Evolutionary conservation across 2,888 invertebrate species (phyloP), one percentile per base, ranked within the genome.

Genomic region (Steinernema scapterisci): DNA sequence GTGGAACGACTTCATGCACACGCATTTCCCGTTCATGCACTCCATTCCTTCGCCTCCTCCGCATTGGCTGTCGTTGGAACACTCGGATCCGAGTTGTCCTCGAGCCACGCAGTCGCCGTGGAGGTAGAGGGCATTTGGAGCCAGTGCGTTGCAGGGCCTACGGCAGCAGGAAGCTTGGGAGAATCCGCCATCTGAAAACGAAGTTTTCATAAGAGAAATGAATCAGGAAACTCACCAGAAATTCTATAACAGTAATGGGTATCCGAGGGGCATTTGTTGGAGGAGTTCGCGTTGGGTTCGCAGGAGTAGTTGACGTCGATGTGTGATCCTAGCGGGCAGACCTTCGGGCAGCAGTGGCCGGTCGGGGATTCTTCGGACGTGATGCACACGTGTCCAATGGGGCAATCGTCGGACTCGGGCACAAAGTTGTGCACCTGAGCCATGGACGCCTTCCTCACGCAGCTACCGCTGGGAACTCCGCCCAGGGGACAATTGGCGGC

Each of bases 21-120:
- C 83, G 75, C 86, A 86, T 73, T 82, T 83, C 46, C 86, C 85
- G 72, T 81, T 81, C 56, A 81, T 74, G 74, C 86, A 86, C 38
- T 84, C 82, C 86, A 86, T 87, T 31, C 85, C 85, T 56, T 87
- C 86, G 23, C 83, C 85, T n/a, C 85, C 87, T 16, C 84, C 87
- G 70, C 87, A 87, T 72, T 87, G 86, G 44, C 85, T 85, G 74
- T 56, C 51, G 23, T 27, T 19, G 0, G 77, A 76, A 74, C 87
- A 87, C 16, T 80, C 83, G 7, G 83, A 78, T 72, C 83, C 82
- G 44, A 87, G 80, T 75, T 86, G 87, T 1, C 85, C 86, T 38
- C 87, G 81, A 23, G 87, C 80, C 44, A 86, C 83, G 74, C 86
- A 86, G 71, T 83, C 78, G 13, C 87, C 84, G 73, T 86, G 83